Base-by-base conservation (phyloP, 2,888 invertebrate species). In the Drosophila borealis region DNA sequence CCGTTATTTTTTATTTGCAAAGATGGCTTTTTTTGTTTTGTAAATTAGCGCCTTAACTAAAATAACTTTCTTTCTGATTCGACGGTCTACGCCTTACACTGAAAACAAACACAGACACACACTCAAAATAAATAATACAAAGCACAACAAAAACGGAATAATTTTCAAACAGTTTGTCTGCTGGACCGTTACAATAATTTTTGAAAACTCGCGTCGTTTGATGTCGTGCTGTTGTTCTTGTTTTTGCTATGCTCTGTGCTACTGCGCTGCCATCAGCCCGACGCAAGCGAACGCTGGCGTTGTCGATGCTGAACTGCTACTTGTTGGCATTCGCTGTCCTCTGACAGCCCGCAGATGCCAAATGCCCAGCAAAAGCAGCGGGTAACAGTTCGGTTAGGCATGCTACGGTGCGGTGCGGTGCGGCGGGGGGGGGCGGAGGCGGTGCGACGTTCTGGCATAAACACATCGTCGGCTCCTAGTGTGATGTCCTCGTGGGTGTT, bases 271-370 rank as follows among this genome's bases (percentile, higher is more conserved):
- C 51, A 56, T 57, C 53, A 57, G 62, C 60, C 59, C 59, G 67
- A 72, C 76, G 74, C 82, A 84, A 81, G 76, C 80, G 88, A 71
- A 88, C 88, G 80, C 82, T 81, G 76, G 70, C 81, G 80, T 76
- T 79, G 78, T 88, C 84, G 86, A 84, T 85, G 84, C 88, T 82
- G 74, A 82, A 84, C 79, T 84, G 84, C 84, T 84, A 84, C 84
- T 88, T 84, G 84, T 84, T 84, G 84, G 84, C 86, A 81, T 88
- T 73, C 74, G 65, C 53, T 56, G 66, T 71, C 75, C 81, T 72
- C 83, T 57, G 70, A 45, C 75, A 71, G 53, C 69, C 78, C 67
- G 70, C 66, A 68, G 81, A 74, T 77, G 83, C 80, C 68, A 82
- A 68, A 61, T 34, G 63, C 67, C 51, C 45, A 29, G 48, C 49